Conservation (phyloP, 2,113 vertebrate species). For the Polypterus senegalus region DNA sequence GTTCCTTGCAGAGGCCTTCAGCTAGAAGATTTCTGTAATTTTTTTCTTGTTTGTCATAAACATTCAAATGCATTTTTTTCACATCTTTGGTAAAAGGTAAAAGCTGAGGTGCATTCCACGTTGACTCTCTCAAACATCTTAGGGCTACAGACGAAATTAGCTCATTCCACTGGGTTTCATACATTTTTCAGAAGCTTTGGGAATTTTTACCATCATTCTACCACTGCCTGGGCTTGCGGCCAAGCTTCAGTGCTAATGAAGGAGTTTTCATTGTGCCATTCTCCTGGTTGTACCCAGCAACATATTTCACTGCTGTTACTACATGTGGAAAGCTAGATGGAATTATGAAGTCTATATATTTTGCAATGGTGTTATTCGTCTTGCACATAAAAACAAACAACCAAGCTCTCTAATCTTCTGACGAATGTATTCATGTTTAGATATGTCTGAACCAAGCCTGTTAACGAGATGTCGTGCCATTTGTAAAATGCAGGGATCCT, state of each 20-base stretch:
- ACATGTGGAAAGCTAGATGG: constrained; percentile 17
- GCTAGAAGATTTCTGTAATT: constrained; percentile 1
- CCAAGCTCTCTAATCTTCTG: too few species aligned
- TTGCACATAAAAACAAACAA: background rate
- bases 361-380: background rate
- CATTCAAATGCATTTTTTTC: constrained; percentile 9
- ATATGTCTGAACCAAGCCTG: too few species aligned
- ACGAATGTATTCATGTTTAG: too few species aligned
- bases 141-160: constrained; percentile 8
- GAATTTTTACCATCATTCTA: constrained; percentile 6
- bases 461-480: too few species aligned
- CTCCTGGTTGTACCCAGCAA: constrained; percentile 16
- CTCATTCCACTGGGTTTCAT: constrained; percentile 16
- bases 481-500: background rate
- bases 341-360: constrained; percentile 14
- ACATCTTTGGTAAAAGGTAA: constrained; percentile 21
- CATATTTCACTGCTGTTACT: constrained; percentile 11
- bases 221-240: constrained; percentile 8
- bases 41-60: constrained; percentile 5
- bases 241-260: constrained; percentile 20
- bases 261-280: constrained; percentile 10
- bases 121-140: constrained; percentile 13
- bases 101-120: constrained; percentile 22
- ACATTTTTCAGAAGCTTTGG: background rate
- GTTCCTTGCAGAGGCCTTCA: constrained; percentile 17